These are phyloP conservation scores for Pelodiscus sinensis DNA, from an alignment of 2,113 vertebrate species.

Conservation along the genomic window DNA sequence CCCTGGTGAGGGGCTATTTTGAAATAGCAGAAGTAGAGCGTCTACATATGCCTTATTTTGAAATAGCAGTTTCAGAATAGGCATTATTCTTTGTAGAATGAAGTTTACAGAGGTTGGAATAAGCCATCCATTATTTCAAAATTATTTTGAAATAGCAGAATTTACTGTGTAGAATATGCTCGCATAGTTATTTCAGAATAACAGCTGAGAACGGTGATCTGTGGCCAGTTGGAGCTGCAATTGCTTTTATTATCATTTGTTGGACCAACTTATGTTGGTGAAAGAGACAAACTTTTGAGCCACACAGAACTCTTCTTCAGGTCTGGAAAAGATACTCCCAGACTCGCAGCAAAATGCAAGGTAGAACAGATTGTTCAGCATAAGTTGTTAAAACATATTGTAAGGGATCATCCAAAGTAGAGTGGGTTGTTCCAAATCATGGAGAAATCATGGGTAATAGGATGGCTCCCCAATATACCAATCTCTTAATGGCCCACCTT, in stretches of 20 bases:
- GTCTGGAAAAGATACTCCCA: not conserved
- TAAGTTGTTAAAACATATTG: not conserved
- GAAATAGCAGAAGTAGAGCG: too few relatives aligned
- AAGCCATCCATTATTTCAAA: too few relatives aligned
- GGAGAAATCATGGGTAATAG: not conserved
- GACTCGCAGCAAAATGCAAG: not conserved
- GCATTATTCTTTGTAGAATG: too few relatives aligned
- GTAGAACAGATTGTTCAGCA: not conserved
- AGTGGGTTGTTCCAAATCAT: not conserved
- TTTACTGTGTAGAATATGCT: too few relatives aligned
- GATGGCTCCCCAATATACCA: not conserved
- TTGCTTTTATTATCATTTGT: not conserved
- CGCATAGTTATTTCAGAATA: too few relatives aligned
- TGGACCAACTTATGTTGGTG: not conserved
- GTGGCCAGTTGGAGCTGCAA: too few relatives aligned
- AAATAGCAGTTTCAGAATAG: too few relatives aligned
- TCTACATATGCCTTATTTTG: too few relatives aligned
- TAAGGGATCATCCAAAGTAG: not conserved
- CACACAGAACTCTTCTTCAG: not conserved
- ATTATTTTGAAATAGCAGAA: too few relatives aligned
- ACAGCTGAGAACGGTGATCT: too few relatives aligned
- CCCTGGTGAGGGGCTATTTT: too few relatives aligned
- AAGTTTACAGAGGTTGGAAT: too few relatives aligned
- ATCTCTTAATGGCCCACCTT: not conserved
- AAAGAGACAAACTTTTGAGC: not conserved